Evolutionary conservation across 2,797 vertebrate genomes (phyloP), one percentile per base, ranked within the genome.

Genomic region (Neostethus bicornis): DNA sequence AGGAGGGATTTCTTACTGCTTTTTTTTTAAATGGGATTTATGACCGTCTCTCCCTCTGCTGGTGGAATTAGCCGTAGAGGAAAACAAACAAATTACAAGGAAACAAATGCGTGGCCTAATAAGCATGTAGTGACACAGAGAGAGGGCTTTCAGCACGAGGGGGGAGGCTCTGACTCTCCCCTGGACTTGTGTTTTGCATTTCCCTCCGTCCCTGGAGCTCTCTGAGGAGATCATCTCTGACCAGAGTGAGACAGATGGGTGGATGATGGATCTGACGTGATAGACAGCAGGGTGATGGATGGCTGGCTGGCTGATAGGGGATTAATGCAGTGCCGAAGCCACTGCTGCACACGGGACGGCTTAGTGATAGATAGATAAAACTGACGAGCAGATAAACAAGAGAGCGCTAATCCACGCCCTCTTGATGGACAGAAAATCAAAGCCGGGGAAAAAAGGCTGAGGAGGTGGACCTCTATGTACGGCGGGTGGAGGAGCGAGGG

Each of bases 191-290:
- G 68, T 78, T n/a, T n/a, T n/a, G n/a, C n/a, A n/a, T n/a, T n/a
- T 70, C 67, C 65, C 47, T 77, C 54, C 51, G 52, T 65, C 77
- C 71, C 70, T 81, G 67, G 67, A 80, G 58, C 70, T 81, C 83
- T 84, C 73, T 7, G 57, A 77, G 78, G 82, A 83, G 83, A 86
- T 87, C 79, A 81, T 79, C 81, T 82, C 75, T 4, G 61, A 73
- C 79, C 80, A 78, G 83, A 58, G 65, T 26, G 78, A 89, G 90
- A 92, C 91, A 91, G 90, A 91, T 92, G 91, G 91, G 88, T 70
- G 87, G 91, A 92, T 92, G 91, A 92, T 91, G 91, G 87, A 90
- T 92, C 85, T 90, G 90, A 91, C 85, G 79, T 90, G 89, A 92
- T 87, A 88, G 91, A 91, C 89, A 89, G 85, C 75, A 54, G 82